Conservation (phyloP, 2,888 invertebrate species). For the Axea sp. region DNA sequence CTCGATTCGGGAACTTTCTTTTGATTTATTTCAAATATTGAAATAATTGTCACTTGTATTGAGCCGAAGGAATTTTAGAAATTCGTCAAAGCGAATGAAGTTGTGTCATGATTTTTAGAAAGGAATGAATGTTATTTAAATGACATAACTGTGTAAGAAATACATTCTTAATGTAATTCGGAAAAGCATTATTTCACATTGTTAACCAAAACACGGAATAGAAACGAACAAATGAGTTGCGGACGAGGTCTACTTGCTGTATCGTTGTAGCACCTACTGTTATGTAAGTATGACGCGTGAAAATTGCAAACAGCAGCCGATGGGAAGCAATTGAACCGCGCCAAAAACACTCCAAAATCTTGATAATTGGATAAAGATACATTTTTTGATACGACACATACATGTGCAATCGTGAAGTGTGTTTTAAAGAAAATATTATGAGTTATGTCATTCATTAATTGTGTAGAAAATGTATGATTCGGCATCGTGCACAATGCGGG, state of each 20-base stretch:
- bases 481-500: too few species aligned
- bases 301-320: slow-evolving; percentile 21
- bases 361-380: too few species aligned
- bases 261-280: slow-evolving; percentile 44
- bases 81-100: slow-evolving; percentile 23
- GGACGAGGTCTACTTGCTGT: slow-evolving; percentile 55
- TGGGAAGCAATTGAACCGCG: too few species aligned
- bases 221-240: slow-evolving; percentile 30
- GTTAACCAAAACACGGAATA: slow-evolving; percentile 30
- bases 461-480: too few species aligned
- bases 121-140: slow-evolving; percentile 22
- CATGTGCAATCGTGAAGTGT: too few species aligned
- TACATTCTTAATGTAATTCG: slow-evolving; percentile 25
- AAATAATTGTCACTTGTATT: slow-evolving; percentile 11
- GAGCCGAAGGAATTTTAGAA: slow-evolving; percentile 24
- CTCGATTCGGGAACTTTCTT: slow-evolving; percentile 7
- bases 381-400: too few species aligned
- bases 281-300: slow-evolving; percentile 46
- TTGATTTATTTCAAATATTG: slow-evolving; percentile 9
- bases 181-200: slow-evolving; percentile 25
- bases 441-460: too few species aligned
- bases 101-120: slow-evolving; percentile 35
- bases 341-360: too few species aligned
- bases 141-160: slow-evolving; percentile 6
- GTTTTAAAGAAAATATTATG: too few species aligned